phyloP scores from a whole-genome alignment of 2,113 vertebrate species.

The Triplophysa rosa region DNA sequence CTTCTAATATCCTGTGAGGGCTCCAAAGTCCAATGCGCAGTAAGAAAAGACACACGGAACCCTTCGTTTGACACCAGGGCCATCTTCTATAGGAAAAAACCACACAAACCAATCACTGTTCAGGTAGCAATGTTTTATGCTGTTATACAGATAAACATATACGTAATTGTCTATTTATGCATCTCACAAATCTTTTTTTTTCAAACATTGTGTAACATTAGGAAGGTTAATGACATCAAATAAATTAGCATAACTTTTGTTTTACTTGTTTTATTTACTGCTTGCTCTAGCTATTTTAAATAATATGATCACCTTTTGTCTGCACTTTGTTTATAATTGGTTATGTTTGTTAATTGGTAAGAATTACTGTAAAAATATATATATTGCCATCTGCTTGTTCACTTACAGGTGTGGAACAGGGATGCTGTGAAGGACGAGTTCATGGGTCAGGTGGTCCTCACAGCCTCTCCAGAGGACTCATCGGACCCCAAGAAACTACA shows the following conservation, averaged over 20 bases:
- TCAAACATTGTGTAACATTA: no score
- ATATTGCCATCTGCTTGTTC: background rate
- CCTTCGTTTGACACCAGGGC: slow-evolving; percentile 80
- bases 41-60: slow-evolving; percentile 72
- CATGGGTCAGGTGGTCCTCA: slow-evolving; percentile 84
- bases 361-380: background rate
- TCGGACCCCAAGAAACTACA: slow-evolving; percentile 73
- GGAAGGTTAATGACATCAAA: no score
- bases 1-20: slow-evolving; percentile 87
- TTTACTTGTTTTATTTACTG: no score
- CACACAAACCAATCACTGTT: slow-evolving; percentile 78
- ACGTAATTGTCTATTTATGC: no score
- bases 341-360: no score
- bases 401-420: slow-evolving; percentile 86
- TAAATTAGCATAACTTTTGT: no score
- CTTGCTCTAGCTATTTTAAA: no score
- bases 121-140: slow-evolving; percentile 75
- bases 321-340: no score
- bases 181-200: no score
- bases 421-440: slow-evolving; percentile 79
- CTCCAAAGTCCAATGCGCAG: slow-evolving; percentile 66
- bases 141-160: no score
- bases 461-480: slow-evolving; percentile 73
- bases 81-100: slow-evolving; percentile 87
- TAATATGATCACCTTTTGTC: no score